Percentiles rank a stretch among this genome's conserved stretches.
Evolutionary conservation across 1,140 invertebrate genomes (phyloP).

Genomic region (Ooceraea biroi): DNA sequence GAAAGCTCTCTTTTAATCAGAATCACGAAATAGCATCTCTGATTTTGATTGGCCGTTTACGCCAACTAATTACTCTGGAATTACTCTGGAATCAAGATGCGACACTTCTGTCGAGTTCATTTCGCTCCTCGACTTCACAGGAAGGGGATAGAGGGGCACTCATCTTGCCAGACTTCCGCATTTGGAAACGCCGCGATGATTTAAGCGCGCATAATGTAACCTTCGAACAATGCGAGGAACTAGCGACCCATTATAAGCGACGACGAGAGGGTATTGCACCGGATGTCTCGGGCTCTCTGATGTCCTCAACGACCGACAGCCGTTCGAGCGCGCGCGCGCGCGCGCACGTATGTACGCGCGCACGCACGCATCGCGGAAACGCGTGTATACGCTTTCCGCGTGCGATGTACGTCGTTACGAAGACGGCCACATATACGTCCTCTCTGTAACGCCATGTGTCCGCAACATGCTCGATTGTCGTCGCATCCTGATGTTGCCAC

Average conservation of each 20-base stretch:
- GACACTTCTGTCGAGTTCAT: not conserved
- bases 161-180: constrained; percentile 19
- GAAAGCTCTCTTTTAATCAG: too few relatives aligned
- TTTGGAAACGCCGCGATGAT: constrained; percentile 38
- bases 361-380: constrained; percentile 30
- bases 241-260: constrained; percentile 77
- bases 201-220: constrained; percentile 73
- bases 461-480: constrained; percentile 70
- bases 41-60: too few relatives aligned
- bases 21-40: too few relatives aligned
- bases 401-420: constrained; percentile 42
- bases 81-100: not conserved
- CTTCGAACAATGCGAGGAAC: constrained; percentile 81
- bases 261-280: constrained; percentile 79
- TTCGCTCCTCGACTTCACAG: not conserved
- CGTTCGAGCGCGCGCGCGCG: constrained; percentile 26
- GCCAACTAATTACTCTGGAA: too few relatives aligned
- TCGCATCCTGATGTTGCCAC: constrained; percentile 8
- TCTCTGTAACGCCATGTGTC: constrained; percentile 71
- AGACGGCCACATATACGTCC: not conserved
- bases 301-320: constrained; percentile 68
- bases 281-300: constrained; percentile 78
- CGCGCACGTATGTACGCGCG: too few relatives aligned
- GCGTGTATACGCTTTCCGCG: constrained; percentile 35
- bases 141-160: not conserved